Conservation (phyloP, 2,797 vertebrate species). For the Dallia pectoralis region DNA sequence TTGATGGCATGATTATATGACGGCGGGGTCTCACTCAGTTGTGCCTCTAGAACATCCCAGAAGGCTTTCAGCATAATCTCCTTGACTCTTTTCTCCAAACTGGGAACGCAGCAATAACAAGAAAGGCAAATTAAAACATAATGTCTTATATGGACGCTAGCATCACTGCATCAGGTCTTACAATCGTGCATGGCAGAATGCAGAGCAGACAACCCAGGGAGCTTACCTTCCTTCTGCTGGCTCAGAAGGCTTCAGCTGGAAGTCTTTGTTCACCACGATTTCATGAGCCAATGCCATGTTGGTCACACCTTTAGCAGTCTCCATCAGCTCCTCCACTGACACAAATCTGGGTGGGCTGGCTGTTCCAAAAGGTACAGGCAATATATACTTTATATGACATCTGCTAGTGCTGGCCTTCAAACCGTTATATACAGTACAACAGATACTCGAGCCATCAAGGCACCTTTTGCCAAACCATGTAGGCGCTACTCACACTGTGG, state of each 20-base stretch:
- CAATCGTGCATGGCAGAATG: neutral
- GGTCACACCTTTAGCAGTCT: slow-evolving; percentile 88
- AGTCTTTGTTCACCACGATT: slow-evolving; percentile 87
- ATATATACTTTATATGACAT: neutral
- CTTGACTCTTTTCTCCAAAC: slow-evolving; percentile 89
- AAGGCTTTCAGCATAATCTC: slow-evolving; percentile 96
- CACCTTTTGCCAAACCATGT: neutral
- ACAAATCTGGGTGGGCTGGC: slow-evolving; percentile 84
- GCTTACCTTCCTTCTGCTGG: slow-evolving; percentile 88
- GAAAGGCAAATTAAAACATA: neutral
- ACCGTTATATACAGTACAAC: neutral
- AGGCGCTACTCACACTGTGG: slow-evolving; percentile 77
- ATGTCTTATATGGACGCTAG: neutral
- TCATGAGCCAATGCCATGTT: slow-evolving; percentile 97
- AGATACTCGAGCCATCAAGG: neutral
- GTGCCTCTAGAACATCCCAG: slow-evolving; percentile 91
- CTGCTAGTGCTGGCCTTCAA: neutral
- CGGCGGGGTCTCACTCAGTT: slow-evolving; percentile 88
- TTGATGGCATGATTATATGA: slow-evolving; percentile 88
- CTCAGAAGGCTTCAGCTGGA: slow-evolving; percentile 84
- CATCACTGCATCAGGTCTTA: neutral
- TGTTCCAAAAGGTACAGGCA: slow-evolving; percentile 51
- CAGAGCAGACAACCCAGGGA: neutral
- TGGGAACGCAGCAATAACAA: slow-evolving; percentile 44
- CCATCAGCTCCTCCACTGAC: slow-evolving; percentile 89